Conservation (phyloP, 2,888 invertebrate genomes). For the Ormyrus thymus region DNA sequence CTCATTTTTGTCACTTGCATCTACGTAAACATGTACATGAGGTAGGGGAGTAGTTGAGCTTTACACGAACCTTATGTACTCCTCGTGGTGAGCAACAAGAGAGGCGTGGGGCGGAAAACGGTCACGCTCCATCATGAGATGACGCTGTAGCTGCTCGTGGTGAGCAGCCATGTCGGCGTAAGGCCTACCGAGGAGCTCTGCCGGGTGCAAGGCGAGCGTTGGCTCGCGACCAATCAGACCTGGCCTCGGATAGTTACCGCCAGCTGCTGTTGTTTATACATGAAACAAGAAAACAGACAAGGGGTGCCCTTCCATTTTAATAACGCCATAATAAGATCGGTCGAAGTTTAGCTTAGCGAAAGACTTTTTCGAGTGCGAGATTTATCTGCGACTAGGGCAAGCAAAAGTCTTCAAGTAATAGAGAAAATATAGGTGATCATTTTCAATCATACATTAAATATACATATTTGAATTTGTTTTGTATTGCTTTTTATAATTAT, state of each 20-base stretch:
- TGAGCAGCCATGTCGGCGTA: constrained; percentile 88
- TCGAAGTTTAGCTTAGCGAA: too few species aligned
- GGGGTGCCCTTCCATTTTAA: constrained; percentile 23
- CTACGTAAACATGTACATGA: background rate
- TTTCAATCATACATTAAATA: too few species aligned
- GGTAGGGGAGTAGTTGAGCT: background rate
- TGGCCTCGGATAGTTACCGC: constrained; percentile 79
- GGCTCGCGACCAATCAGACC: constrained; percentile 78
- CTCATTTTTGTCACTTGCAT: constrained; percentile 1
- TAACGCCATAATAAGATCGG: background rate
- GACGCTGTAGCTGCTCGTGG: constrained; percentile 90
- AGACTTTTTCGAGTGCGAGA: background rate
- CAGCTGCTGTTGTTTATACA: constrained; percentile 74
- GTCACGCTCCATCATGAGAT: constrained; percentile 89
- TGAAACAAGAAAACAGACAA: constrained; percentile 53
- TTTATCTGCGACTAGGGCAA: background rate
- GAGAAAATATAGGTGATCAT: too few species aligned
- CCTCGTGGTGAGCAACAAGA: constrained; percentile 81
- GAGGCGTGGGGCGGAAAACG: constrained; percentile 80
- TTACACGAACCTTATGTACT: constrained; percentile 78
- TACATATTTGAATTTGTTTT: too few species aligned
- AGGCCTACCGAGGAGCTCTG: constrained; percentile 86
- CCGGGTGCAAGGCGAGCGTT: constrained; percentile 83
- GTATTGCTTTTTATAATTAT: too few species aligned
- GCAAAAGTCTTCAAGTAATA: background rate